phyloP scores from a whole-genome alignment of 2,888 invertebrate genomes.

The Cerceris rybyensis region DNA sequence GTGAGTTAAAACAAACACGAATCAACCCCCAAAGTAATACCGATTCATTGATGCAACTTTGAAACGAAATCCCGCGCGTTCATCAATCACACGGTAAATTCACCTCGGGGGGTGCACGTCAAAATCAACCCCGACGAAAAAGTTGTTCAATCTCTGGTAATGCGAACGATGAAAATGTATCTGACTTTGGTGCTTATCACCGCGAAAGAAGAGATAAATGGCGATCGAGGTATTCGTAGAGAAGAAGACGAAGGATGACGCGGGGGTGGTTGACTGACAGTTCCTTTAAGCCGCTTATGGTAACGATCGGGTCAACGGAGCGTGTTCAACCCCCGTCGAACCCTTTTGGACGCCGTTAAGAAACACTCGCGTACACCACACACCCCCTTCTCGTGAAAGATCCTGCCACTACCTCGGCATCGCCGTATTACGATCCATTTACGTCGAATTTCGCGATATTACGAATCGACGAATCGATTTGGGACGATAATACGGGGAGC shows the following conservation, averaged over 20 bases:
- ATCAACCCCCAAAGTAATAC: background rate
- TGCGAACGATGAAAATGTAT: background rate
- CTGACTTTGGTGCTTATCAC: background rate
- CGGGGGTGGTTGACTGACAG: slow-evolving; percentile 30
- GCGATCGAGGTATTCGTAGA: background rate
- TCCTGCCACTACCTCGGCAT: slow-evolving; percentile 44
- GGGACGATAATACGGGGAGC: slow-evolving; percentile 61
- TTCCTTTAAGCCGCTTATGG: slow-evolving; percentile 31
- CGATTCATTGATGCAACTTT: background rate
- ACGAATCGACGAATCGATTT: slow-evolving; percentile 73
- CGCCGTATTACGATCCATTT: slow-evolving; percentile 74
- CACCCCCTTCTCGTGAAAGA: background rate
- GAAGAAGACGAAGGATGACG: background rate
- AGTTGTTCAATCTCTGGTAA: background rate
- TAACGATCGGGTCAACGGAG: slow-evolving; percentile 37
- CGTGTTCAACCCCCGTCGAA: slow-evolving; percentile 2
- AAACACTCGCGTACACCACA: slow-evolving; percentile 11
- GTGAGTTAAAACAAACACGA: background rate
- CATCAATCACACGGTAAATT: background rate
- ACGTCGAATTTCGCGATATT: slow-evolving; percentile 73
- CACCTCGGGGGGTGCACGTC: too few species aligned
- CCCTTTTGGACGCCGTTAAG: slow-evolving; percentile 10
- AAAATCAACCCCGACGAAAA: background rate
- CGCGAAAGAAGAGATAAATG: background rate
- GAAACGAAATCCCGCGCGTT: background rate